A percentile compares a stretch with the other conserved stretches of the same genome.
Evolutionary conservation across 2,113 vertebrate species (phyloP).

Genomic region (Coryphaenoides rupestris): DNA sequence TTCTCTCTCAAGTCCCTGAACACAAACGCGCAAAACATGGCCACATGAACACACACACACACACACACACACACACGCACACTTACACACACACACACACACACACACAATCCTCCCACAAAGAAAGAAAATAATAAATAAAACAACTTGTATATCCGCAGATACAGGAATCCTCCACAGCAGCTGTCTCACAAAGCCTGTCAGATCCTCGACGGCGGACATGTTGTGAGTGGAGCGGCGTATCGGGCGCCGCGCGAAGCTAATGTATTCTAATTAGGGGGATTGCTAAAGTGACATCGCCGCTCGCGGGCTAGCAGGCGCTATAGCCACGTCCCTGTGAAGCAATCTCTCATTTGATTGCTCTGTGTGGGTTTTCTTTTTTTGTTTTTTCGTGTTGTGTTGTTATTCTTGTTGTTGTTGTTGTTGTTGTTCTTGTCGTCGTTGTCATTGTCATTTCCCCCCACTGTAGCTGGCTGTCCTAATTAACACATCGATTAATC

Average conservation of each 20-base stretch:
- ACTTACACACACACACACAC: neutral
- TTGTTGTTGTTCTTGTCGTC: too few species aligned
- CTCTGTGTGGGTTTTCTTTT: too few species aligned
- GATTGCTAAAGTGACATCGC: slow-evolving; percentile 1
- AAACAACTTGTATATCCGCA: too few species aligned
- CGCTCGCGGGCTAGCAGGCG: neutral
- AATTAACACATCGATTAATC: slow-evolving; percentile 14
- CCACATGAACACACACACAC: neutral
- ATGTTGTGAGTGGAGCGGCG: neutral
- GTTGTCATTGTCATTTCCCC: neutral
- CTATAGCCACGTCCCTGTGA: neutral
- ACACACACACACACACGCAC: neutral
- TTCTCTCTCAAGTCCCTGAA: too few species aligned
- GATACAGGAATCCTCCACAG: too few species aligned
- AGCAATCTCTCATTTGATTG: neutral
- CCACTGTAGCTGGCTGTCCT: slow-evolving; percentile 8
- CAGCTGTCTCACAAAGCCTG: too few species aligned
- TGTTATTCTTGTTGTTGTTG: too few species aligned
- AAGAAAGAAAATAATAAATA: too few species aligned
- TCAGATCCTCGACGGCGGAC: neutral
- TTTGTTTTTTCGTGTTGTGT: too few species aligned
- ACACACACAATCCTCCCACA: neutral
- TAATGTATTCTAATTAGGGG: slow-evolving; percentile 11
- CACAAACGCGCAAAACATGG: neutral
- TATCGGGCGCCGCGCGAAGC: neutral